Percentiles rank a stretch among this genome's conserved stretches.
Evolutionary conservation across 2,113 vertebrate genomes (phyloP).

Genomic region (Percina caprodes): DNA sequence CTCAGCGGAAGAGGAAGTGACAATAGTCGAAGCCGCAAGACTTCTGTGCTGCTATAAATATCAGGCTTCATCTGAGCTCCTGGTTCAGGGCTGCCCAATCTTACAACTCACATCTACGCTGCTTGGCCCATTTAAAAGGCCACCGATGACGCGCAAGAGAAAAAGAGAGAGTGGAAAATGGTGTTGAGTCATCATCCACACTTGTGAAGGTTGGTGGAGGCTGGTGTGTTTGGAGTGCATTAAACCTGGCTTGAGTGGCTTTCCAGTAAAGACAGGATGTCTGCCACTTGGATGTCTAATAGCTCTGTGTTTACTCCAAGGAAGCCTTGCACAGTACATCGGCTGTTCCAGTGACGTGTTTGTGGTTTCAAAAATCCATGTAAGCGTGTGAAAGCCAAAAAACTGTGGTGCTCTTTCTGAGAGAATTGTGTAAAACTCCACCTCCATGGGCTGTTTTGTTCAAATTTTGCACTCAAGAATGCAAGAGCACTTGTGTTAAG

Average conservation of each 20-base stretch:
- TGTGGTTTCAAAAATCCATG: constrained; percentile 41
- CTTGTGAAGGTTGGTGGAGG: constrained; percentile 44
- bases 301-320: constrained; percentile 29
- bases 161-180: constrained; percentile 43
- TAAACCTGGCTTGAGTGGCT: constrained; percentile 65
- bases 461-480: constrained; percentile 29
- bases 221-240: constrained; percentile 62
- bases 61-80: constrained; percentile 41
- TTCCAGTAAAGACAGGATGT: constrained; percentile 65
- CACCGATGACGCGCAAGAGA: constrained; percentile 59
- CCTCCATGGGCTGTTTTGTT: constrained; percentile 3
- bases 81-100: constrained; percentile 59
- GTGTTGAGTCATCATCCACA: constrained; percentile 69
- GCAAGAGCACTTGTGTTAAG: constrained; percentile 31
- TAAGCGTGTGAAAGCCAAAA: constrained; percentile 14
- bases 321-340: constrained; percentile 21
- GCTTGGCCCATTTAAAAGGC: constrained; percentile 64
- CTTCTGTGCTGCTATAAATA: constrained; percentile 73
- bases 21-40: constrained; percentile 30
- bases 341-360: constrained; percentile 20
- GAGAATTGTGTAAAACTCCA: constrained; percentile 5
- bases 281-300: constrained; percentile 52
- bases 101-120: constrained; percentile 45
- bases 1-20: constrained; percentile 58
- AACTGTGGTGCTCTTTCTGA: not conserved